Percentiles rank a stretch among this genome's conserved stretches.
phyloP scores from a whole-genome alignment of 2,113 vertebrate genomes.

The Stegastes partitus region DNA sequence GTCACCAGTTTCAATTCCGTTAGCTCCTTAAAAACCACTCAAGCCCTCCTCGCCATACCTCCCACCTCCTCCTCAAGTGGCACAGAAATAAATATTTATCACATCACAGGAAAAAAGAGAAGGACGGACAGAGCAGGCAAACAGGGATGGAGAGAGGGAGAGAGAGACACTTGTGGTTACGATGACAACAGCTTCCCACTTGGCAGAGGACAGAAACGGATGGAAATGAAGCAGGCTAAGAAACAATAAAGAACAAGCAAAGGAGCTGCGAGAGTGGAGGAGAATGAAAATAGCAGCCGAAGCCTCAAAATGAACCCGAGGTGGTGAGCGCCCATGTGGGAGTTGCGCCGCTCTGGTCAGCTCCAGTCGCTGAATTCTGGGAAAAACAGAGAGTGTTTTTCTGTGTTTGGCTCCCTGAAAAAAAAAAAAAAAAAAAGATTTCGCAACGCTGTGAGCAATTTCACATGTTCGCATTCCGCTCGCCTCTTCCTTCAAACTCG shows the following conservation, averaged over 20 bases:
- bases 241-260: slow-evolving; percentile 43
- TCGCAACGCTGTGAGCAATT: slow-evolving; percentile 34
- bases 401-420: slow-evolving; percentile 27
- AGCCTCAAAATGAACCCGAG: slow-evolving; percentile 44
- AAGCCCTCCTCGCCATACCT: slow-evolving; percentile 15
- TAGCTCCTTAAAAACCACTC: slow-evolving; percentile 63
- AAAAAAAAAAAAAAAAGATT: slow-evolving; percentile 28
- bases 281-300: slow-evolving; percentile 55
- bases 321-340: slow-evolving; percentile 33
- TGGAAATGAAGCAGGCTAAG: slow-evolving; percentile 32
- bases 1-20: slow-evolving; percentile 61
- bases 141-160: slow-evolving; percentile 8
- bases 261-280: slow-evolving; percentile 26
- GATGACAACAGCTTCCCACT: slow-evolving; percentile 65
- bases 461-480: slow-evolving; percentile 43
- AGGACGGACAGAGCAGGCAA: slow-evolving; percentile 9
- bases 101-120: slow-evolving; percentile 46
- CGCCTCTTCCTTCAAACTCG: slow-evolving; percentile 24
- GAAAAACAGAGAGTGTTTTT: slow-evolving; percentile 34
- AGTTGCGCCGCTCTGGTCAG: slow-evolving; percentile 18
- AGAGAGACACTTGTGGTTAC: slow-evolving; percentile 64
- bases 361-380: slow-evolving; percentile 27
- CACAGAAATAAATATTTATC: slow-evolving; percentile 77
- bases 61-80: slow-evolving; percentile 28
- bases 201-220: slow-evolving; percentile 52